Evolutionary conservation across 2,113 vertebrate species (phyloP).

Genomic region (Hiodon tergisus): DNA sequence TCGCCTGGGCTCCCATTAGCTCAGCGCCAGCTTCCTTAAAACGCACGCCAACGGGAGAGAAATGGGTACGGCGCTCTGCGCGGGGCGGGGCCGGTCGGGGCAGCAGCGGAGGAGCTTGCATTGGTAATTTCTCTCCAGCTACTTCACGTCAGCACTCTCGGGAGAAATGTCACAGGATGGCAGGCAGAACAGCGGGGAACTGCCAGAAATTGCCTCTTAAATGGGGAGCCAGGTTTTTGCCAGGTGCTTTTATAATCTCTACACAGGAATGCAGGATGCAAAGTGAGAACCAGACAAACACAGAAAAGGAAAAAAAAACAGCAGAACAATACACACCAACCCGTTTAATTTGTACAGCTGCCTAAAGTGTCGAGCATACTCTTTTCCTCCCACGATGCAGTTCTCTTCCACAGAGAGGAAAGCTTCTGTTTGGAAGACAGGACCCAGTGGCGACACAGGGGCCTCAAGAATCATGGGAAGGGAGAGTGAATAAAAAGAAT

Average conservation of each 20-base stretch:
- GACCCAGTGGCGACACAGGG: neutral
- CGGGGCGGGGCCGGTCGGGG: constrained; percentile 21
- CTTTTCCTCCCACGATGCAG: neutral
- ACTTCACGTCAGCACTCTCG: constrained; percentile 46
- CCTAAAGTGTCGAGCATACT: constrained; percentile 12
- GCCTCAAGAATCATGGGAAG: no score
- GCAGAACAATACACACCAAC: constrained; percentile 18
- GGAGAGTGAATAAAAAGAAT: neutral
- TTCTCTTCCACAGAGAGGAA: constrained; percentile 4
- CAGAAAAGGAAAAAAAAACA: constrained; percentile 1
- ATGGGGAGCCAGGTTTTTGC: constrained; percentile 36
- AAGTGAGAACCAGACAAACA: constrained; percentile 5
- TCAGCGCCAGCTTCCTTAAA: constrained; percentile 50
- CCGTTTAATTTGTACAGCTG: constrained; percentile 11
- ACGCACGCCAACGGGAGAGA: constrained; percentile 37
- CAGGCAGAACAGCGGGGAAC: constrained; percentile 47
- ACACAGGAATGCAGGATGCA: constrained; percentile 17
- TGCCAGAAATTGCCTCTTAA: constrained; percentile 40
- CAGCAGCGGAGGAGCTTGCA: constrained; percentile 24
- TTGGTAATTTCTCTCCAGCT: constrained; percentile 50
- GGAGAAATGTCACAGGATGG: constrained; percentile 46
- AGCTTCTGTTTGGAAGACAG: neutral
- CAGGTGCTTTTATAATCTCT: constrained; percentile 18
- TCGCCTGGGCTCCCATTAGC: constrained; percentile 49
- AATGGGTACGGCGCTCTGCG: constrained; percentile 26